Percentiles rank a stretch among this genome's conserved stretches.
phyloP scores from a whole-genome alignment of 2,888 invertebrate species.

The Deilephila elpenor region DNA sequence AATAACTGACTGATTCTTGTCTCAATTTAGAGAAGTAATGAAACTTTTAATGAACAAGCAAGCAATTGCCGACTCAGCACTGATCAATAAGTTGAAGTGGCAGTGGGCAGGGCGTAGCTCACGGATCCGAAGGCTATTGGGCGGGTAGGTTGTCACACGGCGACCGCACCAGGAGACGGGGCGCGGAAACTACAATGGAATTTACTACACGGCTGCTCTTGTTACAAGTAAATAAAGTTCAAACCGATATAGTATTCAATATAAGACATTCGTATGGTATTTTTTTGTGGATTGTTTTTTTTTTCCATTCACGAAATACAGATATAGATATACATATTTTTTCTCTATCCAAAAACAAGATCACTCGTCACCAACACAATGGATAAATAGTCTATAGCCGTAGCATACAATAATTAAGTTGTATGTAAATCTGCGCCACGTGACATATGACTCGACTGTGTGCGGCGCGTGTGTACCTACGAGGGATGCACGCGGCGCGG shows the following conservation, averaged over 20 bases:
- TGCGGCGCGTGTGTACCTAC: conserved; percentile 39
- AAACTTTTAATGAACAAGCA: background rate
- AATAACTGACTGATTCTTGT: too few species aligned
- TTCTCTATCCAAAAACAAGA: too few species aligned
- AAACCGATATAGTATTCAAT: too few species aligned
- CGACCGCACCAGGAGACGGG: conserved; percentile 36
- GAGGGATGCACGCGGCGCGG: conserved; percentile 22
- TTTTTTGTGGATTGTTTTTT: too few species aligned
- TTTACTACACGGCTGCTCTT: too few species aligned
- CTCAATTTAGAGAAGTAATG: too few species aligned
- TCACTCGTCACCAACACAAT: too few species aligned
- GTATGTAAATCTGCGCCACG: conserved; percentile 3
- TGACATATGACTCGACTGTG: background rate
- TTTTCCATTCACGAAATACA: too few species aligned
- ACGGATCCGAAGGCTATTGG: conserved; percentile 47
- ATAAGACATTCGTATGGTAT: too few species aligned
- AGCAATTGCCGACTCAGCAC: background rate
- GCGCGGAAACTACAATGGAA: too few species aligned
- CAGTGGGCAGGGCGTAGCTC: conserved; percentile 10
- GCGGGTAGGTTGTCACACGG: conserved; percentile 44
- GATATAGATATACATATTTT: too few species aligned
- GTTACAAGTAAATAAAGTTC: too few species aligned
- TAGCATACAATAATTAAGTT: background rate
- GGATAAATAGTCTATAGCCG: background rate
- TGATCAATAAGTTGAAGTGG: conserved; percentile 18